These are phyloP conservation scores for Albula goreensis DNA, from an alignment of 2,113 vertebrate genomes.

Conservation along the genomic window DNA sequence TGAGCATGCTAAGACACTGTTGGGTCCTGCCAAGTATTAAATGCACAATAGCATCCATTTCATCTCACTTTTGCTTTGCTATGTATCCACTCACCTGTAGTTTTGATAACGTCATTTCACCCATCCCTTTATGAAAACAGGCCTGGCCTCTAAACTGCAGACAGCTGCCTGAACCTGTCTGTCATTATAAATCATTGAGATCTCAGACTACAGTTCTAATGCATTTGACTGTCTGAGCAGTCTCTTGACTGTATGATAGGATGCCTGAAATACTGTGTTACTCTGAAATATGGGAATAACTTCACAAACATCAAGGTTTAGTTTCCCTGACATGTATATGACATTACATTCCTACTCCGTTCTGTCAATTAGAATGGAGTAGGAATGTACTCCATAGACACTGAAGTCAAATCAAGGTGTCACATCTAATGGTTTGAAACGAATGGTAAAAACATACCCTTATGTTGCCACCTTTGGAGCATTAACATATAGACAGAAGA, in stretches of 20 bases:
- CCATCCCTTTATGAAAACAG: background rate
- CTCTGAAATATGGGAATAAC: background rate
- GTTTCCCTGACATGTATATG: background rate
- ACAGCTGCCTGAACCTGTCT: background rate
- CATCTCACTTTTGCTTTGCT: conserved; percentile 15
- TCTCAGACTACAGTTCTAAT: background rate
- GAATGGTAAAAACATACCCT: too few species aligned
- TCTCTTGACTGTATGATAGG: background rate
- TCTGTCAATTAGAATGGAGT: background rate
- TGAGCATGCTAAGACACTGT: background rate
- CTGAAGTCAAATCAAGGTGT: too few species aligned
- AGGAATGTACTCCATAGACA: too few species aligned
- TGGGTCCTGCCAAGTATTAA: background rate
- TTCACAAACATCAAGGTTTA: background rate
- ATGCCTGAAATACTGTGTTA: background rate
- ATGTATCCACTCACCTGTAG: conserved; percentile 5
- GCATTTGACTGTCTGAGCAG: background rate
- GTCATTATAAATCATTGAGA: background rate
- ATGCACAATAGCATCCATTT: background rate
- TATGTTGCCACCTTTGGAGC: too few species aligned
- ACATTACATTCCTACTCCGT: background rate
- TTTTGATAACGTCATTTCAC: background rate
- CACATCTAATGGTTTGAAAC: too few species aligned
- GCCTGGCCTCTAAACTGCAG: background rate
- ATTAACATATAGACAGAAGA: too few species aligned